Conservation (phyloP, 2,113 vertebrate genomes). For the Malurus cyaneus region DNA sequence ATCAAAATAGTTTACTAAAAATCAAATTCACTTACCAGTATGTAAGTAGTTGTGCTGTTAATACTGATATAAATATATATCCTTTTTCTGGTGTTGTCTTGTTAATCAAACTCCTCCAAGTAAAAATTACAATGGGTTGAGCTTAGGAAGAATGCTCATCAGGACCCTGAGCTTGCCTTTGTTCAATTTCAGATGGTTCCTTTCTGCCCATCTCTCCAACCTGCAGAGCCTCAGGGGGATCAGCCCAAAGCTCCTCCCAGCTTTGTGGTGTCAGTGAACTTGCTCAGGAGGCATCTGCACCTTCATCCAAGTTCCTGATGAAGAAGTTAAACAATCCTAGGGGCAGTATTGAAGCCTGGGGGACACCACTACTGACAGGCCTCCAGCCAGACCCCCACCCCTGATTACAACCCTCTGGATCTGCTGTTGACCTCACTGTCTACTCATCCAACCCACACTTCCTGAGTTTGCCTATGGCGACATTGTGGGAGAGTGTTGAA, state of each 20-base stretch:
- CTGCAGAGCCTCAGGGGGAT: not conserved
- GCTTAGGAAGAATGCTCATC: not conserved
- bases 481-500: not conserved
- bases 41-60: not conserved
- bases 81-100: not conserved
- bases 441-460: not conserved
- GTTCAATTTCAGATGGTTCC: not conserved
- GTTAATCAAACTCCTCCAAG: not conserved
- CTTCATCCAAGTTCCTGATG: not conserved
- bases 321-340: rapidly evolving
- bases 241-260: not conserved
- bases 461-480: not conserved
- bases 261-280: not conserved
- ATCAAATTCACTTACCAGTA: not conserved
- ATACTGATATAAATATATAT: not conserved
- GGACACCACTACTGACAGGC: not conserved
- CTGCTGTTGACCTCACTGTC: not conserved
- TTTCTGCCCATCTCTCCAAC: not conserved
- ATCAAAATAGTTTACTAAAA: not conserved
- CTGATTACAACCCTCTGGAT: not conserved
- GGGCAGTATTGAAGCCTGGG: not conserved
- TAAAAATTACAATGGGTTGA: not conserved
- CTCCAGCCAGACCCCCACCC: not conserved
- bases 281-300: not conserved
- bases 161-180: not conserved